Base-by-base conservation (phyloP, 1,140 invertebrate genomes). In the Aphis craccivora region DNA sequence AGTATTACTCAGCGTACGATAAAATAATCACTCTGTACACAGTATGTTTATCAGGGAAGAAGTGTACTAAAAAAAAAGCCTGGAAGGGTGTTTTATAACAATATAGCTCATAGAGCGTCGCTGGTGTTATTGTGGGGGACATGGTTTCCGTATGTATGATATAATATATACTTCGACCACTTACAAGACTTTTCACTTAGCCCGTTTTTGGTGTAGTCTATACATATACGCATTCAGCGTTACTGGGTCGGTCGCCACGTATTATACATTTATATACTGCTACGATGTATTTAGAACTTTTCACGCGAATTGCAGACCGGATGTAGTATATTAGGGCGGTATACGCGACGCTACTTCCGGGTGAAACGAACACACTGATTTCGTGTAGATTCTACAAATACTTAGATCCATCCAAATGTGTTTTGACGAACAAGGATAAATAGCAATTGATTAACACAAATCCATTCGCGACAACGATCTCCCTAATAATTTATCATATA, bases 111-210 rank as follows among this genome's bases (percentile, higher is more conserved):
- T 35, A 8, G 35, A 2, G 22, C 81, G 35, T 83, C 35, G 25
- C n/a, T n/a, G 83, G 30, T 48, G 18, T 11, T 30, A 23, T 45
- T 11, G 4, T 25, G 0, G 1, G 43, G 9, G 6, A 22, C 20
- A 53, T 20, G 18, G 87, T 89, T 89, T 89, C 35, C 45, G 30
- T 25, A 11, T 37, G 60, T 76, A 76, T 76, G 60, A 76, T 76
- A 76, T 76, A 76, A 76, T 76, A 76, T 76, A 76, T 76, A 76
- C 40, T 89, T 53, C 45, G 87, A 53, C 87, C 45, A 51, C 30
- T 35, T 89, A 89, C 87, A 89, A 89, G 87, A 89, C 48, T 53
- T 89, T 89, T 89, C 87, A 89, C 87, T 89, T 89, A 89, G n/a
- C 45, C n/a, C n/a, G 14, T 53, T 37, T 35, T 25, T 8, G 48